Evolutionary conservation across 2,888 invertebrate species (phyloP).

Genomic region (Archips crataeganus): DNA sequence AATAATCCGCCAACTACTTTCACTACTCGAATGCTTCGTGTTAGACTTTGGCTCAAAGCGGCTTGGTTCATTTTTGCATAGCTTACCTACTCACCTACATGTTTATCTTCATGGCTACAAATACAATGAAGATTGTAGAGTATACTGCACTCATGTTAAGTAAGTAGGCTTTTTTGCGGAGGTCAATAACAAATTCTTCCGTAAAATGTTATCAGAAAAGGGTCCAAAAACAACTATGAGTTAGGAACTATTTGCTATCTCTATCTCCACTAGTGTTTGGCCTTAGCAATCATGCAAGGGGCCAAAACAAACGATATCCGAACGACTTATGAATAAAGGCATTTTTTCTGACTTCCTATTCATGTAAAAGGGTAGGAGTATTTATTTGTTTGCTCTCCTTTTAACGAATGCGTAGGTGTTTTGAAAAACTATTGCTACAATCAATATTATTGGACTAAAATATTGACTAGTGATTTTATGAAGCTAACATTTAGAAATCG

Average conservation of each 20-base stretch:
- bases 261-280: background rate
- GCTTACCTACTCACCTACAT: conserved; percentile 15
- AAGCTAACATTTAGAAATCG: too few species aligned
- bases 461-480: background rate
- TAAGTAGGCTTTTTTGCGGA: conserved; percentile 5
- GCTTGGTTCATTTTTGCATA: conserved; percentile 39
- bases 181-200: background rate
- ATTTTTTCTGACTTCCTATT: conserved; percentile 13
- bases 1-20: conserved; percentile 72
- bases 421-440: background rate
- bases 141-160: conserved; percentile 18
- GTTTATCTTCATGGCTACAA: conserved; percentile 17
- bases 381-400: conserved; percentile 7
- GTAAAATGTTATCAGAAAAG: background rate
- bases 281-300: background rate
- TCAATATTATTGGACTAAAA: background rate
- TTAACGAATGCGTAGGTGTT: conserved; percentile 3
- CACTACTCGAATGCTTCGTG: conserved; percentile 62
- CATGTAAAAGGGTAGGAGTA: conserved; percentile 16
- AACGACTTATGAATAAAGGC: conserved; percentile 1
- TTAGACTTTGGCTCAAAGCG: conserved; percentile 49
- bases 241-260: background rate
- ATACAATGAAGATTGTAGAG: conserved; percentile 19
- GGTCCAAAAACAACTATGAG: background rate
- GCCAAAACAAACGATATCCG: conserved; percentile 5